Base-by-base conservation (phyloP, 1,140 invertebrate genomes). In the Psilanteris sp. region DNA sequence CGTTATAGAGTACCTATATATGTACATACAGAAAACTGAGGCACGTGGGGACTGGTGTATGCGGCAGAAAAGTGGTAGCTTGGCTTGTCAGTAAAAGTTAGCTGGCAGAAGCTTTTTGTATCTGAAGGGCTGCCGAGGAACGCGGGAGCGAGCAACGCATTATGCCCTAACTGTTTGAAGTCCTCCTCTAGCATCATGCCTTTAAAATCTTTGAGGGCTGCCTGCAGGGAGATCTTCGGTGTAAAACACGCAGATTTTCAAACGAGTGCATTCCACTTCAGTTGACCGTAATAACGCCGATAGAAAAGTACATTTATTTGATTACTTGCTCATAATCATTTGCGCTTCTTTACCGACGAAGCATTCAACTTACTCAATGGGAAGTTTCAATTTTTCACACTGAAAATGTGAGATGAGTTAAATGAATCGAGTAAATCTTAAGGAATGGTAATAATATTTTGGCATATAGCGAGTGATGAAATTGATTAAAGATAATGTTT, bases 21-120 rank as follows among this genome's bases (percentile, higher is more conserved):
- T 27, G 68, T 55, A 67, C 67, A 77, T 64, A 68, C 57, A 41
- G 64, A 64, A 62, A 64, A 44, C 67, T 54, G 52, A 46, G 39
- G 36, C 66, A 11, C 34, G 36, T n/a, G 29, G 41, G 44, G 52
- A 57, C 52, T 32, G 36, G 64, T 27, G 52, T 57, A 68, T 27
- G 26, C 54, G 36, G 67, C 39, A 14, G 31, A 57, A 66, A 73
- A 73, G 59, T 73, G 59, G 59, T 37, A 59, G 59, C 57, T 72
- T 34, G 32, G 71, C 39, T 74, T 64, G 50, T 54, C 54, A 48
- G 70, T 75, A 62, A 74, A 79, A 79, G 77, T 79, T 79, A 62
- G 66, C 72, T 71, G 48, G 68, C 62, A 73, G 50, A 76, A 73
- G 73, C 67, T 75, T 79, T 79, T 77, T 79, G 75, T 72, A 79